Base-by-base conservation (phyloP, 2,797 vertebrate species). In the Podarcis lilfordi region DNA sequence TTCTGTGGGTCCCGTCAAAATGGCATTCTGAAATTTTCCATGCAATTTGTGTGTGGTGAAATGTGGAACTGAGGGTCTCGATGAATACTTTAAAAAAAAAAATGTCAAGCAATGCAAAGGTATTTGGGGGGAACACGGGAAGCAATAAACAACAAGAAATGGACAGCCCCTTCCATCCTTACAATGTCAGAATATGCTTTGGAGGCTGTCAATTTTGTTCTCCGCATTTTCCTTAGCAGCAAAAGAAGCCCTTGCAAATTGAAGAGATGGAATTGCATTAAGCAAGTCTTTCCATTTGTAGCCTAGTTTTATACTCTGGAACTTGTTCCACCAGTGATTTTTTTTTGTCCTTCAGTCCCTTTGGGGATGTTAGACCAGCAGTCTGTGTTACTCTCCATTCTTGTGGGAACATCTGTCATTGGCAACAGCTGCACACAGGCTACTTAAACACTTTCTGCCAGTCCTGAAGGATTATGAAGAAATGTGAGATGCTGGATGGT, bases 361-460 rank as follows among this genome's bases (percentile, higher is more conserved):
- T 40, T 29, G 92, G 71, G 82, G 82, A 29, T 82, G 32, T 77
- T 86, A 76, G 85, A 0, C 0, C 40, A 89, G 64, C 2, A 7
- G 9, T 76, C 1, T 2, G 82, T 55, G 84, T 89, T 10, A 1
- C 55, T 64, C 89, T 0, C 8, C 37, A 77, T 10, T n/a, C 19
- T 81, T 1, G 0, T 2, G n/a, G 90, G 66, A 81, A 86, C 74
- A 0, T 0, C 50, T 1, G 0, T 61, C 74, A 7, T 87, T 89
- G 82, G 45, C 0, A 4, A 72, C 0, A 0, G 76, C 79, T 64
- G 59, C 88, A 90, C 55, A 15, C 29, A 40, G 79, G 64, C 81
- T 87, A 92, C 15, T 80, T 86, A 61, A 90, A 90, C 5, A 32
- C 50, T 69, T 89, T 55, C 68, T 68, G 78, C 78, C 77, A 77